A percentile compares a stretch with the other conserved stretches of the same genome.
Evolutionary conservation across 2,888 invertebrate species (phyloP).

Genomic region (Rhingia rostrata): DNA sequence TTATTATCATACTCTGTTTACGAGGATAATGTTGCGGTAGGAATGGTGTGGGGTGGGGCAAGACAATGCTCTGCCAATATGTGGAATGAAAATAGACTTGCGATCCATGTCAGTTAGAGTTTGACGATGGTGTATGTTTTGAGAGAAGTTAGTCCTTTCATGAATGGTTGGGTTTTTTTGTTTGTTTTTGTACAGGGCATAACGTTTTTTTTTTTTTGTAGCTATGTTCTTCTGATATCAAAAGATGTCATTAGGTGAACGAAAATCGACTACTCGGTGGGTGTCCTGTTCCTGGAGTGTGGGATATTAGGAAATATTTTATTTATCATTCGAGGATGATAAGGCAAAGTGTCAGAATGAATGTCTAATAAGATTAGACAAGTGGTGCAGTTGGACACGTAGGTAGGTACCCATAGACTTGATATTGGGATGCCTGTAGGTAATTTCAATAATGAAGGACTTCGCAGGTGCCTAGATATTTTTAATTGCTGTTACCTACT

Average conservation of each 20-base stretch:
- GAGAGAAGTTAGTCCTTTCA: slow-evolving; percentile 28
- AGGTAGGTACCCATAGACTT: neutral
- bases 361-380: neutral
- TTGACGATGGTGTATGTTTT: slow-evolving; percentile 10
- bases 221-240: too few relatives aligned
- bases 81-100: neutral
- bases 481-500: too few relatives aligned
- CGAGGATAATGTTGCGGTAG: neutral
- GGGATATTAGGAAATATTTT: too few relatives aligned
- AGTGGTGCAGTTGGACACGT: neutral
- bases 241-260: too few relatives aligned
- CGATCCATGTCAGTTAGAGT: slow-evolving; percentile 17
- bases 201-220: too few relatives aligned
- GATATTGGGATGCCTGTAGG: neutral
- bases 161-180: neutral
- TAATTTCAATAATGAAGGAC: too few relatives aligned
- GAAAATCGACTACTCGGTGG: too few relatives aligned
- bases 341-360: neutral
- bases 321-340: too few relatives aligned
- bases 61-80: neutral
- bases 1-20: slow-evolving; percentile 18
- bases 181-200: neutral
- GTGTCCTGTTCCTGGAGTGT: too few relatives aligned
- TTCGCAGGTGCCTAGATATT: too few relatives aligned
- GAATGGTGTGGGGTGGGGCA: neutral